These are phyloP conservation scores for Heterochromis multidens DNA, from an alignment of 2,113 vertebrate species.

Conservation along the genomic window DNA sequence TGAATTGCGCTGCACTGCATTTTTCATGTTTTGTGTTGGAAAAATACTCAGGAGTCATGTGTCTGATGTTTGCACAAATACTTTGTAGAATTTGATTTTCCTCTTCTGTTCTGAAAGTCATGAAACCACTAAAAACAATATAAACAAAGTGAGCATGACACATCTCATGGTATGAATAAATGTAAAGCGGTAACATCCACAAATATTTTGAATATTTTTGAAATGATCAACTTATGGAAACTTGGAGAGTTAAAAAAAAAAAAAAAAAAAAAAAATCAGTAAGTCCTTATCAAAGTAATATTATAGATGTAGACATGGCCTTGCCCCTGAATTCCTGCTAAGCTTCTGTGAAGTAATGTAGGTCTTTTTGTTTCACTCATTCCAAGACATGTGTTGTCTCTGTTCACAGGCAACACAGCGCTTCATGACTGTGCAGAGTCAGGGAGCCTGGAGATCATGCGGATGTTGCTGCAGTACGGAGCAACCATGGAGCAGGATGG, in stretches of 20 bases:
- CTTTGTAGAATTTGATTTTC: not conserved
- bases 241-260: too few species aligned
- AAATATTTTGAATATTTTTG: not conserved
- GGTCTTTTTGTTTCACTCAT: not conserved
- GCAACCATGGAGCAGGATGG: slow-evolving; percentile 97
- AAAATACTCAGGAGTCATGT: not conserved
- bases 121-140: not conserved
- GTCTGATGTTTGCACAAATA: not conserved
- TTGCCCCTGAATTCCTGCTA: not conserved
- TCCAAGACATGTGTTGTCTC: not conserved
- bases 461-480: slow-evolving; percentile 94
- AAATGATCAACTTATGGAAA: not conserved
- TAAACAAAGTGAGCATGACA: not conserved
- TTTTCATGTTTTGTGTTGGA: not conserved
- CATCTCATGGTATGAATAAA: not conserved
- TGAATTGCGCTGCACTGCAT: not conserved
- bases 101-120: not conserved
- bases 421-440: slow-evolving; percentile 98
- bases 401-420: slow-evolving; percentile 88
- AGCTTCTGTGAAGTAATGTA: not conserved
- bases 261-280: not conserved
- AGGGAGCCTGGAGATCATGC: slow-evolving; percentile 98
- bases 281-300: not conserved
- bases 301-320: not conserved
- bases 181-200: not conserved